These are phyloP conservation scores for Chloromyia formosa DNA, from an alignment of 2,888 invertebrate species.

Conservation along the genomic window DNA sequence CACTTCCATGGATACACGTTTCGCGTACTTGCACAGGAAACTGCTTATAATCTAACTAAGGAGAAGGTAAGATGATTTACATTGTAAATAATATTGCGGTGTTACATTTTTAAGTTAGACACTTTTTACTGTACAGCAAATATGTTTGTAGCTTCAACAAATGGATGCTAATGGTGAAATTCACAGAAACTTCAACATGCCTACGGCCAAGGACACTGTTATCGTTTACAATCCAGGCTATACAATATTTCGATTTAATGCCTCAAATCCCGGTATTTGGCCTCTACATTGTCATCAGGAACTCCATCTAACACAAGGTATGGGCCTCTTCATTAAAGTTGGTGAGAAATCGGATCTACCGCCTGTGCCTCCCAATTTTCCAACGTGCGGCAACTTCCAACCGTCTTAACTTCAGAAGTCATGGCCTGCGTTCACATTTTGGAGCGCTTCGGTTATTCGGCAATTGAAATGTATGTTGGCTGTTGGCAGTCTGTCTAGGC, in stretches of 20 bases:
- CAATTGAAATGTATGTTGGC: too few relatives aligned
- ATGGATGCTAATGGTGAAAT: conserved; percentile 21
- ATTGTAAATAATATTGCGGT: not conserved
- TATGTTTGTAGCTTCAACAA: not conserved
- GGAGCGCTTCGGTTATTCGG: too few relatives aligned
- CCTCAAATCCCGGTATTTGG: conserved; percentile 29
- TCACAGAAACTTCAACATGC: conserved; percentile 2
- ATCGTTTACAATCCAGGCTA: conserved; percentile 29
- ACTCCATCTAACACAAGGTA: conserved; percentile 8
- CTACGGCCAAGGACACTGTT: not conserved
- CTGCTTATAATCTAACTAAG: not conserved
- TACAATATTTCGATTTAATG: conserved; percentile 20
- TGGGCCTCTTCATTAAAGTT: not conserved
- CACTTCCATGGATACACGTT: conserved; percentile 17
- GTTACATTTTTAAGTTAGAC: too few relatives aligned
- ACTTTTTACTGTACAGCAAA: not conserved
- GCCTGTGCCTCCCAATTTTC: not conserved
- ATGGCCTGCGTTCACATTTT: too few relatives aligned
- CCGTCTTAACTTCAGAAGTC: too few relatives aligned
- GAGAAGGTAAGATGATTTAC: conserved; percentile 20
- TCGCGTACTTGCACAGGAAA: conserved; percentile 20
- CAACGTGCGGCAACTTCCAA: not conserved
- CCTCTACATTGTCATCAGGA: conserved; percentile 10
- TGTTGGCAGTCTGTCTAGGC: too few relatives aligned
- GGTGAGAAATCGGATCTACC: conserved; percentile 30